Evolutionary conservation across 1,140 invertebrate genomes (phyloP).

Genomic region (Manduca sexta): DNA sequence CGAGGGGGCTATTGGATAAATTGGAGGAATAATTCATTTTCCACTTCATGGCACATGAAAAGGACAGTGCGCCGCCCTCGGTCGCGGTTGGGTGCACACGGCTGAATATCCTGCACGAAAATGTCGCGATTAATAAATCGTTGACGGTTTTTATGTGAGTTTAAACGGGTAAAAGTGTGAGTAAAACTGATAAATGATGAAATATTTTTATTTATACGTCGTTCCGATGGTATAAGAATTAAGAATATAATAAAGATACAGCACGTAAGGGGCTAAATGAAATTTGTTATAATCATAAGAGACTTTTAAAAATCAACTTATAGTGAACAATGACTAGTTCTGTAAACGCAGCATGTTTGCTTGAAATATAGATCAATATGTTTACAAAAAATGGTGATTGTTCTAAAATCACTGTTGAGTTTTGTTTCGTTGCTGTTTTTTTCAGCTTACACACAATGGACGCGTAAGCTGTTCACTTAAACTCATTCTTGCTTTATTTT

Average conservation of each 20-base stretch:
- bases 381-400: conserved; percentile 12
- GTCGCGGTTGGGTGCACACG: conserved; percentile 11
- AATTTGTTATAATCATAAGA: too few species aligned
- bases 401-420: conserved; percentile 23
- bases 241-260: too few species aligned
- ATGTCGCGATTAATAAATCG: neutral
- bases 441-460: neutral
- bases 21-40: conserved; percentile 61
- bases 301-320: too few species aligned
- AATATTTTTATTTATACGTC: too few species aligned
- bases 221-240: too few species aligned
- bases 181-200: too few species aligned
- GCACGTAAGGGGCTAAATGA: too few species aligned
- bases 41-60: conserved; percentile 42
- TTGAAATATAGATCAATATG: conserved; percentile 6
- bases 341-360: neutral
- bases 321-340: neutral
- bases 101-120: neutral
- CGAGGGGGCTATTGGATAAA: conserved; percentile 38
- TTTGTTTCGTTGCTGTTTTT: conserved; percentile 12
- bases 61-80: conserved; percentile 24
- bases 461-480: neutral
- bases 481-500: neutral
- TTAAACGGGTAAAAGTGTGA: too few species aligned
- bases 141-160: neutral